phyloP scores from a whole-genome alignment of 1,140 invertebrate species.

The Euschistus heros region DNA sequence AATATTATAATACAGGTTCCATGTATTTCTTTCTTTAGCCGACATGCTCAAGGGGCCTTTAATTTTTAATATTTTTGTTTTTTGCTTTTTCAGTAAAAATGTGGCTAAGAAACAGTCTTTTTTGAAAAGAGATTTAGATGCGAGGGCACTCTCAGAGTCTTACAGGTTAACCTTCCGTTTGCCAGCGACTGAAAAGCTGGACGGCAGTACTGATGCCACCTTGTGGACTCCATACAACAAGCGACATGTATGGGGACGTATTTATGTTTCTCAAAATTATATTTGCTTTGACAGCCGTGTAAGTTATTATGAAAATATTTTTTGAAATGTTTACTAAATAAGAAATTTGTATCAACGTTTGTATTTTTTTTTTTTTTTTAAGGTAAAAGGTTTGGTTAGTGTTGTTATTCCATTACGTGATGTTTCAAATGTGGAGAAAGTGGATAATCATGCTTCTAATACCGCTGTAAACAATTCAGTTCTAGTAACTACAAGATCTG shows the following conservation, averaged over 20 bases:
- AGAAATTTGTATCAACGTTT: not conserved
- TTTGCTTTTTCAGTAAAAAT: slow-evolving; percentile 50
- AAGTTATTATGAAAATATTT: slow-evolving; percentile 33
- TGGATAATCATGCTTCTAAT: slow-evolving; percentile 50
- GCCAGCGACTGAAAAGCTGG: slow-evolving; percentile 78
- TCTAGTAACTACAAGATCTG: slow-evolving; percentile 62
- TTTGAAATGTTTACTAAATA: too few relatives aligned
- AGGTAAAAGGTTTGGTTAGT: slow-evolving; percentile 74
- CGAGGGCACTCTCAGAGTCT: slow-evolving; percentile 77
- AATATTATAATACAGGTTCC: too few relatives aligned
- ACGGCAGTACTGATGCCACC: slow-evolving; percentile 80
- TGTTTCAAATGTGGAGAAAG: slow-evolving; percentile 59
- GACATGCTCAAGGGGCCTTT: too few relatives aligned
- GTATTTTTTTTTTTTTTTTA: slow-evolving; percentile 27
- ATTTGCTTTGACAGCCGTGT: slow-evolving; percentile 93
- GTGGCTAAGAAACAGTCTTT: slow-evolving; percentile 77
- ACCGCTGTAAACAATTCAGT: slow-evolving; percentile 62
- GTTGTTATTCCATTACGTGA: slow-evolving; percentile 82
- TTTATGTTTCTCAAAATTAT: slow-evolving; percentile 90
- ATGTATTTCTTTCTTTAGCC: too few relatives aligned
- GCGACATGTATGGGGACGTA: slow-evolving; percentile 72
- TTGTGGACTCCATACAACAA: slow-evolving; percentile 95
- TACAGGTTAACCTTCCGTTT: slow-evolving; percentile 77
- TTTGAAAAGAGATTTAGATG: slow-evolving; percentile 88
- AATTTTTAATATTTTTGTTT: not conserved